Evolutionary conservation across 2,888 invertebrate genomes (phyloP).

Genomic region (Acleris sparsana): DNA sequence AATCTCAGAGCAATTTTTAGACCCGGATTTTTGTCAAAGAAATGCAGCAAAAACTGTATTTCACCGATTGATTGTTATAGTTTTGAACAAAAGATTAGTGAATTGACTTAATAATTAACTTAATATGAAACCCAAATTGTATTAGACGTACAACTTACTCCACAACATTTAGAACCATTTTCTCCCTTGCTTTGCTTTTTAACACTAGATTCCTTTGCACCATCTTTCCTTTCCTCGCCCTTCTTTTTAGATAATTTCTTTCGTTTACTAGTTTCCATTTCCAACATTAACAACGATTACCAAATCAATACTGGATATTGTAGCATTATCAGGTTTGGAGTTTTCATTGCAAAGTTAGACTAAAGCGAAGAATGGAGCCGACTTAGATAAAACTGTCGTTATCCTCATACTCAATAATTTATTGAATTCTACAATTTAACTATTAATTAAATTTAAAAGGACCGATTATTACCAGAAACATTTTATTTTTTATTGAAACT

Average conservation of each 20-base stretch:
- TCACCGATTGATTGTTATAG: neutral
- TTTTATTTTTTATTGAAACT: too few relatives aligned
- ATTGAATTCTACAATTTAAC: too few relatives aligned
- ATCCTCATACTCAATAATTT: too few relatives aligned
- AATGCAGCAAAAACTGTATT: too few relatives aligned
- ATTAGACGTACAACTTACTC: neutral
- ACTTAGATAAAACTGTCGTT: too few relatives aligned
- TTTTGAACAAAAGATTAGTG: neutral
- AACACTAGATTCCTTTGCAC: slow-evolving; percentile 5
- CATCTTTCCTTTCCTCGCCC: slow-evolving; percentile 11
- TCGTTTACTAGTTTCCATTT: slow-evolving; percentile 32
- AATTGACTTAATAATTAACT: neutral
- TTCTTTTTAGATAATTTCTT: slow-evolving; percentile 27
- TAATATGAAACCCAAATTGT: neutral
- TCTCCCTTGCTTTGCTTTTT: neutral
- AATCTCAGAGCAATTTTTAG: too few relatives aligned
- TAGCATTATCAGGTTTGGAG: too few relatives aligned
- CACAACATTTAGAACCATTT: slow-evolving; percentile 3
- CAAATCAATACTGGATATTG: slow-evolving; percentile 16
- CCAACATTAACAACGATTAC: neutral
- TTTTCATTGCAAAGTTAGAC: too few relatives aligned
- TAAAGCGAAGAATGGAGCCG: too few relatives aligned
- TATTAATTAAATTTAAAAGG: too few relatives aligned
- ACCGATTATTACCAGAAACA: too few relatives aligned
- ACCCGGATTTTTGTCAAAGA: too few relatives aligned